These are phyloP conservation scores for Acipenser transmontanus DNA, from an alignment of 2,797 vertebrate species.

Conservation along the genomic window DNA sequence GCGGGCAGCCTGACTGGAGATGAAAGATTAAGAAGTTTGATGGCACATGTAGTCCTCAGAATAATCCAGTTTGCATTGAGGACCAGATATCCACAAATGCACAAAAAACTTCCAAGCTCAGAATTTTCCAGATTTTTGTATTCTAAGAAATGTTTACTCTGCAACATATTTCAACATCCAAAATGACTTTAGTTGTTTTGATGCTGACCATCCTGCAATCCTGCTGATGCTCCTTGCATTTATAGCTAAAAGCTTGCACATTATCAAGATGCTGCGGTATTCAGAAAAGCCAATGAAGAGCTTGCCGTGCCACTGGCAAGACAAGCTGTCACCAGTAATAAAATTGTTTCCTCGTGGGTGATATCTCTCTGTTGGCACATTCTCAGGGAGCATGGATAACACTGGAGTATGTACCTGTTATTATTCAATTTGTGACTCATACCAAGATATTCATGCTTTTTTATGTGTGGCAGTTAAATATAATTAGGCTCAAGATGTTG, in stretches of 20 bases:
- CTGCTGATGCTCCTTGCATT: slow-evolving; percentile 23
- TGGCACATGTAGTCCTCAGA: not conserved
- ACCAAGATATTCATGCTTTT: no score
- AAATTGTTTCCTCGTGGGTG: no score
- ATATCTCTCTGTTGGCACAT: no score
- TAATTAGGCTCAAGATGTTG: no score
- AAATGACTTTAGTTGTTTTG: slow-evolving; percentile 30
- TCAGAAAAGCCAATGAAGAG: not conserved
- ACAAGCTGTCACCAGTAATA: no score
- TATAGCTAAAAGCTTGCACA: slow-evolving; percentile 26
- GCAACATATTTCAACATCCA: slow-evolving; percentile 38
- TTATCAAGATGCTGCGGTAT: slow-evolving; percentile 34
- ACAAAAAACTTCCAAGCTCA: not conserved
- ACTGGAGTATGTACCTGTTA: no score
- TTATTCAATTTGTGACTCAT: no score
- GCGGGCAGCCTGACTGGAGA: not conserved
- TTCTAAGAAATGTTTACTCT: slow-evolving; percentile 59
- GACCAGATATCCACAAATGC: not conserved
- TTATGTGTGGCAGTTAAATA: no score
- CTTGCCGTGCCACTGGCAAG: not conserved
- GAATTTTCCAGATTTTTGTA: slow-evolving; percentile 48
- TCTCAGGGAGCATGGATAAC: no score
- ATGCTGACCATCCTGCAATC: slow-evolving; percentile 37
- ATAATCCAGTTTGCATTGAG: not conserved
- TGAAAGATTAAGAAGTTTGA: not conserved